A percentile compares a stretch with the other conserved stretches of the same genome.
phyloP scores from a whole-genome alignment of 2,113 vertebrate species.

The Heterotilapia buettikoferi region DNA sequence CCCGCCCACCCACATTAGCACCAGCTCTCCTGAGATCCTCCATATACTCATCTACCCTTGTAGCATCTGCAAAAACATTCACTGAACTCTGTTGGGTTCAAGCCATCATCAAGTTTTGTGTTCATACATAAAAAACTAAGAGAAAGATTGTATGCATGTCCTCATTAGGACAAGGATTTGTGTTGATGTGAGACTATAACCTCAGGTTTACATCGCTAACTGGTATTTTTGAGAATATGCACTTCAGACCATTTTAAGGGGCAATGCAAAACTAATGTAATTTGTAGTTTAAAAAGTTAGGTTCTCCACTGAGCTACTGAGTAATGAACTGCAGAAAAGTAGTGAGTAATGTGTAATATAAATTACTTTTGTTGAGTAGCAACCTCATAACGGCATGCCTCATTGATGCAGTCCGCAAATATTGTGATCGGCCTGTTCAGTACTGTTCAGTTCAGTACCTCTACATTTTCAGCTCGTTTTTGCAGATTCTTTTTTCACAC shows the following conservation, averaged over 20 bases:
- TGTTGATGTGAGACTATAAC: background rate
- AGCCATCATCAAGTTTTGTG: background rate
- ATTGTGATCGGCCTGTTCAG: background rate
- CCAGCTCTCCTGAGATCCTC: background rate
- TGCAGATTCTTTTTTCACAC: background rate
- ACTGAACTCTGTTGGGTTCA: background rate
- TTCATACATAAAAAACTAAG: background rate
- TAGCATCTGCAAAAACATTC: background rate
- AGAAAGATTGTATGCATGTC: background rate
- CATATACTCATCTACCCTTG: background rate
- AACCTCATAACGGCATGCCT: background rate
- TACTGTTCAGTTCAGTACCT: background rate
- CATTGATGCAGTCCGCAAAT: background rate
- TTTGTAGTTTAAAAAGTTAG: accelerated
- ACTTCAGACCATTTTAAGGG: background rate
- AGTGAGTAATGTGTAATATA: too few species aligned
- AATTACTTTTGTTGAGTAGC: too few species aligned
- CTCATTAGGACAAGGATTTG: background rate
- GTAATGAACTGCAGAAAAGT: background rate
- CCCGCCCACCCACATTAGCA: background rate
- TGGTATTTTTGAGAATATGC: background rate
- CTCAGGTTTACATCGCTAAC: background rate
- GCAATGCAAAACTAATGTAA: background rate
- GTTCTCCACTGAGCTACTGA: background rate
- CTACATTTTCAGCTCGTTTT: background rate